Percentiles rank a stretch among this genome's conserved stretches.
Evolutionary conservation across 2,888 invertebrate genomes (phyloP).

Genomic region (Drosophila histrio): DNA sequence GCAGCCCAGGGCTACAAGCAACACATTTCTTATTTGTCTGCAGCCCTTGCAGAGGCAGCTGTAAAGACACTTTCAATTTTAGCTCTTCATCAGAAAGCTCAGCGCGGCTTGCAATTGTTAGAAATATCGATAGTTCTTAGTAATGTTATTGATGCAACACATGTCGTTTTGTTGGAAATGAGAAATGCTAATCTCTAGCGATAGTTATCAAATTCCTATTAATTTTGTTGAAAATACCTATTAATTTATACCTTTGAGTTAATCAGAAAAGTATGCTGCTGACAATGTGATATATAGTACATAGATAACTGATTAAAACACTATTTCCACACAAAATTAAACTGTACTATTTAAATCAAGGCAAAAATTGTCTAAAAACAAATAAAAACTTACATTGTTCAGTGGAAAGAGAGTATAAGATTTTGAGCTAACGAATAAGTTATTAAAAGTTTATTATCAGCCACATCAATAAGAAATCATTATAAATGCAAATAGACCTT

Average conservation of each 20-base stretch:
- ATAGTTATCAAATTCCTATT: not conserved
- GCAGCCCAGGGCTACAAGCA: constrained; percentile 17
- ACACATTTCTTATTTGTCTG: not conserved
- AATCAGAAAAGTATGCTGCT: too few species aligned
- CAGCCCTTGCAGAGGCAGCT: constrained; percentile 1
- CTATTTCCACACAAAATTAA: too few species aligned
- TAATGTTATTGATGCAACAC: not conserved
- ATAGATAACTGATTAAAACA: too few species aligned
- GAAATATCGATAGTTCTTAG: constrained; percentile 2
- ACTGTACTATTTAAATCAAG: too few species aligned
- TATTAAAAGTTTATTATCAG: too few species aligned
- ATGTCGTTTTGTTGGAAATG: not conserved
- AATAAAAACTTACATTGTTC: too few species aligned
- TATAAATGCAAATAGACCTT: not conserved
- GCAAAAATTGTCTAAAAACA: too few species aligned
- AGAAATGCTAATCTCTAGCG: not conserved
- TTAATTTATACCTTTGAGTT: too few species aligned
- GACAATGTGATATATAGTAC: too few species aligned
- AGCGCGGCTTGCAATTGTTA: not conserved
- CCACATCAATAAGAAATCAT: not conserved
- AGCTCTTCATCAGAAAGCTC: constrained; percentile 5
- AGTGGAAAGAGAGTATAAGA: too few species aligned
- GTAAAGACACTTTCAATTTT: constrained; percentile 6
- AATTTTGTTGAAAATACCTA: too few species aligned
- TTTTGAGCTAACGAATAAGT: too few species aligned